phyloP scores from a whole-genome alignment of 2,113 vertebrate species.

The Ctenodactylus gundi region DNA sequence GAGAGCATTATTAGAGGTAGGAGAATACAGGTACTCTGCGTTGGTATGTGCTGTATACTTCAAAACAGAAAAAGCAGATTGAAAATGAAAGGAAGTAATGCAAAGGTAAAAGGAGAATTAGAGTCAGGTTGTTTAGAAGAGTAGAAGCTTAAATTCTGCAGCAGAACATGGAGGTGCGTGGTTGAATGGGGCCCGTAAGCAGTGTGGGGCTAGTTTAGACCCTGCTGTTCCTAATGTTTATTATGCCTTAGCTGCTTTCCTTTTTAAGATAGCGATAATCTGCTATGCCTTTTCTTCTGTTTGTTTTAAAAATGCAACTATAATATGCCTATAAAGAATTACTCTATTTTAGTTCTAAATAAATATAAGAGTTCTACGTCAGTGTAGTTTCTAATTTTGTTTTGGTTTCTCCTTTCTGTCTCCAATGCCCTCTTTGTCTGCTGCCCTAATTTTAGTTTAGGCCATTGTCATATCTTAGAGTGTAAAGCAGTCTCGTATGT shows the following conservation, averaged over 20 bases:
- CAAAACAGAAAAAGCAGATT: slow-evolving; percentile 30
- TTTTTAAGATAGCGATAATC: slow-evolving; percentile 7
- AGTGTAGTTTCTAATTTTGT: not conserved
- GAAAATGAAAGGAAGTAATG: not conserved
- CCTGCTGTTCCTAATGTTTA: not conserved
- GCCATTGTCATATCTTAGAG: not conserved
- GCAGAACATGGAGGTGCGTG: not conserved
- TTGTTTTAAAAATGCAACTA: slow-evolving; percentile 49
- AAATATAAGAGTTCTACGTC: not conserved
- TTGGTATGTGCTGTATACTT: not conserved
- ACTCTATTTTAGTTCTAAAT: slow-evolving; percentile 23
- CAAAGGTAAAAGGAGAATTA: slow-evolving; percentile 22
- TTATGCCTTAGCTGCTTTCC: not conserved
- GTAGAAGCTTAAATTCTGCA: slow-evolving; percentile 1
- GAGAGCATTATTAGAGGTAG: not conserved
- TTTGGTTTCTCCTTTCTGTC: not conserved
- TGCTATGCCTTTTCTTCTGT: not conserved
- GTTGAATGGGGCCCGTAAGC: not conserved
- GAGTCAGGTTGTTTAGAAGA: not conserved
- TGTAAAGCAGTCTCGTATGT: slow-evolving; percentile 23
- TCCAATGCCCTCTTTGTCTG: not conserved
- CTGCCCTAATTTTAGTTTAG: slow-evolving; percentile 7
- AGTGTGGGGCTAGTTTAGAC: not conserved
- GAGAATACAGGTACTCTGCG: not conserved
- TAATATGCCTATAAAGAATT: slow-evolving; percentile 7